Evolutionary conservation across 2,888 invertebrate genomes (phyloP), one percentile per base, ranked within the genome.

Genomic region (Drepana falcataria): DNA sequence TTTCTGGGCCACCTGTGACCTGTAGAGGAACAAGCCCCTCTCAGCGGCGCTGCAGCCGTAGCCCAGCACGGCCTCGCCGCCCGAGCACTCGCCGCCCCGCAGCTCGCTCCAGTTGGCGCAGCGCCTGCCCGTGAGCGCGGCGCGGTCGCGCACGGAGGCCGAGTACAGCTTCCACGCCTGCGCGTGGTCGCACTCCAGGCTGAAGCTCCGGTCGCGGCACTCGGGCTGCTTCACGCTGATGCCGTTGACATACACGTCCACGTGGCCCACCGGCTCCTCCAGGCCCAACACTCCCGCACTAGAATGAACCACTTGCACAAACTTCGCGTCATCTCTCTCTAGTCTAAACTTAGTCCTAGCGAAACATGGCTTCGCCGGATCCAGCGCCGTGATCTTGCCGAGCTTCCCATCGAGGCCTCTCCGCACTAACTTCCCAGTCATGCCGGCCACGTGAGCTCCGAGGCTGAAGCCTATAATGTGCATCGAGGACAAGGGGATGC

Each of bases 381-480:
- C 90, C 54, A 89, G 64, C 0, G 84, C 90, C 0, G 86, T 85
- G 47, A 88, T 85, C 55, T 66, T 75, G 0, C 79, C 83, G 41
- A 88, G 56, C 47, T 73, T 76, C 4, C 63, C 60, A 4, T 73
- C 73, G 34, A 84, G 57, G 4, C 75, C 69, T 7, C 54, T 73
- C 54, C 75, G 74, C 2, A 85, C 79, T 37, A 86, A 54, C 51
- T 80, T 84, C 0, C 87, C 89, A 0, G 87, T 76, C 53, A 83
- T 68, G 0, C 93, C 93, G 0, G 93, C 93, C 0, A 93, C 93
- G 69, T 94, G 94, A 0, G 94, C 93, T 2, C 94, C 94, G 21
- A 94, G 75, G 59, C 93, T 93, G 80, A 93, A 94, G 4, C 94
- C 94, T 55, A 94, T 89, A 34, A 94, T 68, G 66, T 93, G 93